Evolutionary conservation across 2,888 invertebrate species (phyloP).

Genomic region (Busseola fusca): DNA sequence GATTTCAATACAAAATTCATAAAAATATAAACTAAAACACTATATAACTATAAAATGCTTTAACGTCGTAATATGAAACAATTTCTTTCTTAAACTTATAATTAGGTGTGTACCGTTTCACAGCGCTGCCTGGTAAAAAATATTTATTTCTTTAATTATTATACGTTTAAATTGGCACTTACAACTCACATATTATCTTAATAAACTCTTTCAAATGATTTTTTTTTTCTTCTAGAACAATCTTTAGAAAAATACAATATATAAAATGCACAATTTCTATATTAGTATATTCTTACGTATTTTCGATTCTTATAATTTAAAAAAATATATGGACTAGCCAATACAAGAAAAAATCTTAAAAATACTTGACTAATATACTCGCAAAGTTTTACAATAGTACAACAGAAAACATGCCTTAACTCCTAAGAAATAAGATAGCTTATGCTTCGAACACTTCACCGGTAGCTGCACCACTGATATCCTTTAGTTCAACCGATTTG

Average conservation of each 20-base stretch:
- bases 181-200: constrained; percentile 27
- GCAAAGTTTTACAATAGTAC: constrained; percentile 23
- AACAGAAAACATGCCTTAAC: constrained; percentile 27
- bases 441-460: constrained; percentile 88
- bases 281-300: constrained; percentile 34
- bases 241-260: neutral
- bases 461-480: constrained; percentile 91
- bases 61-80: constrained; percentile 13
- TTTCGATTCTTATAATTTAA: constrained; percentile 7
- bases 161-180: constrained; percentile 34
- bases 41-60: constrained; percentile 37
- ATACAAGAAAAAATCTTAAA: constrained; percentile 36
- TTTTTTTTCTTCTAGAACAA: neutral
- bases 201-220: neutral
- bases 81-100: constrained; percentile 16
- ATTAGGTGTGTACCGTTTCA: constrained; percentile 23
- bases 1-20: constrained; percentile 22
- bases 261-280: constrained; percentile 39
- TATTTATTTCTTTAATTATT: constrained; percentile 1
- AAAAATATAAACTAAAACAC: constrained; percentile 7
- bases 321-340: constrained; percentile 5
- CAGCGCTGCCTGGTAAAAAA: constrained; percentile 42
- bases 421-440: constrained; percentile 32
- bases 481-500: constrained; percentile 91
- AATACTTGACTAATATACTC: constrained; percentile 43